These are phyloP conservation scores for Himalopsyche japonica DNA, from an alignment of 2,888 invertebrate species.

Conservation along the genomic window DNA sequence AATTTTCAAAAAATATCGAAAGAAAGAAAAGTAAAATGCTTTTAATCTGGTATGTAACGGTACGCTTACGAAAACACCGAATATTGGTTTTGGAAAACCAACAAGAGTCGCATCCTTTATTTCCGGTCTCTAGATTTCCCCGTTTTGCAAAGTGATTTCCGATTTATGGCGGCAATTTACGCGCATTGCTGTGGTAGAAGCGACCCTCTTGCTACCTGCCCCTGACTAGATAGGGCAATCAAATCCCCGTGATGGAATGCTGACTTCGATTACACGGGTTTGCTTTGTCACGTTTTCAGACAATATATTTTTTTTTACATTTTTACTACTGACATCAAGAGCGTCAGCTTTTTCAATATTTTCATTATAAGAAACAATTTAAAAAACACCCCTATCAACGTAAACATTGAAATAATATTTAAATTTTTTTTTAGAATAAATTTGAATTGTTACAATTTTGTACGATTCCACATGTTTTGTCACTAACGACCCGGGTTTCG, in stretches of 20 bases:
- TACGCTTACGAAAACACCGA: neutral
- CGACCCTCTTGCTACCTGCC: neutral
- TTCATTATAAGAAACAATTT: no score
- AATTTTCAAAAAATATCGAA: no score
- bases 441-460: no score
- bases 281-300: constrained; percentile 13
- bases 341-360: neutral
- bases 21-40: no score
- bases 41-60: no score
- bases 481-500: no score
- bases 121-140: constrained; percentile 9
- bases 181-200: constrained; percentile 18
- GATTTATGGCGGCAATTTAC: constrained; percentile 37
- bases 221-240: constrained; percentile 11
- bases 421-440: no score
- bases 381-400: no score
- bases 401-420: no score
- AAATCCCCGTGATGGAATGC: constrained; percentile 24
- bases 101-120: neutral
- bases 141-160: constrained; percentile 37
- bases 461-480: no score
- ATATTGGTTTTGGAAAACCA: neutral
- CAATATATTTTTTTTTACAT: neutral
- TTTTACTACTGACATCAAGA: neutral
- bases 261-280: constrained; percentile 9